Percentiles rank a stretch among this genome's conserved stretches.
Conservation (phyloP, 2,888 invertebrate species). For the Drosophila melanosoma region DNA sequence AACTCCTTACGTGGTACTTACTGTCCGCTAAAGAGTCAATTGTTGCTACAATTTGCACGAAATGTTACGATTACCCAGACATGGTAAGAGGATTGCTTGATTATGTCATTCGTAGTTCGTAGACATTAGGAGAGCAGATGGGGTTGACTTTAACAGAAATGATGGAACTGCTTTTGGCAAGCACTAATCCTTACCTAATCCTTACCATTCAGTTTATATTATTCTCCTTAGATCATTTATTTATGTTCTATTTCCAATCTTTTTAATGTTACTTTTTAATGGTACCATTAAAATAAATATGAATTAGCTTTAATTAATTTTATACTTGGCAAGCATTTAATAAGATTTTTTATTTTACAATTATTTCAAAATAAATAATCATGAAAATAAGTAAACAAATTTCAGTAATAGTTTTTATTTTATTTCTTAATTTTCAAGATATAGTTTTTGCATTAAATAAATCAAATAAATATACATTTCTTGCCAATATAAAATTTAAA, state of each 20-base stretch:
- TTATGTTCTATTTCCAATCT: background rate
- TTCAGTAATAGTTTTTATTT: background rate
- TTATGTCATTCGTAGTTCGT: slow-evolving; percentile 46
- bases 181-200: background rate
- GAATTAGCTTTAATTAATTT: background rate
- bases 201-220: background rate
- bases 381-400: background rate
- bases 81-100: slow-evolving; percentile 18
- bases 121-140: background rate
- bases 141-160: background rate
- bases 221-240: background rate
- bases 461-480: background rate
- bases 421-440: too few relatives aligned
- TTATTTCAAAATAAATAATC: background rate
- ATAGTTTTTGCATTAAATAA: background rate
- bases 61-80: slow-evolving; percentile 38
- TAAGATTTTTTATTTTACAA: background rate
- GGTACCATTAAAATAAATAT: background rate
- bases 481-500: background rate
- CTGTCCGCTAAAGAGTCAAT: slow-evolving; percentile 31
- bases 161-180: background rate
- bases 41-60: slow-evolving; percentile 50
- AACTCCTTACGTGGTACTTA: background rate
- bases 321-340: background rate
- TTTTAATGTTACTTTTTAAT: too few relatives aligned